Base-by-base conservation (phyloP, 2,888 invertebrate genomes). In the Lottia gigantea region DNA sequence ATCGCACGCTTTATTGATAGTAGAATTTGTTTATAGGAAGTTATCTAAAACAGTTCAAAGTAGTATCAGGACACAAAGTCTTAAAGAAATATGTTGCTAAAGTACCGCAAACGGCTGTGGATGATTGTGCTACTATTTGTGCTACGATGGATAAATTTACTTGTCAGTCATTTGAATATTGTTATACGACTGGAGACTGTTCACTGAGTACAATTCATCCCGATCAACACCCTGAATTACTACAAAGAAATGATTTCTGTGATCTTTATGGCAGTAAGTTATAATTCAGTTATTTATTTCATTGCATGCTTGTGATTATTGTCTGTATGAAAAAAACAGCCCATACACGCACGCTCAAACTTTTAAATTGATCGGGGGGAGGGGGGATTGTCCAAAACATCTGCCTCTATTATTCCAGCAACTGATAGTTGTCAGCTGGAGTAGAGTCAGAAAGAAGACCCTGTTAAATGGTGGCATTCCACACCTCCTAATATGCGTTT, bases 151-250 rank as follows among this genome's bases (percentile, higher is more conserved):
- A 72, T 12, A 68, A 68, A 0, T 77, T 80, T 55, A 76, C 77
- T 65, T 83, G 83, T 66, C 74, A 79, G 66, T 77, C 80, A 11
- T 83, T 83, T 70, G 77, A 77, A 65, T 83, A 81, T 71, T 83
- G 83, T 68, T 82, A 78, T 71, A 76, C 76, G 15, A 73, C 72
- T 0, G 83, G 82, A 0, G 63, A 69, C 11, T 83, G 83, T 66
- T 47, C 76, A 14, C 70, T 83, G 64, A 78, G 78, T 62, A 66
- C 67, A 7, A 55, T 69, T 23, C 79, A 80, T 62, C 77, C 82
- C 0, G 78, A 80, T 62, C 68, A 75, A 46, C 71, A 73, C 15
- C 74, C 77, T 0, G 67, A 68, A 6, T 64, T 76, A 6, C 49
- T 77, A 0, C 23, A 62, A 2, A 69, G 67, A 11, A 68, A 71